Conservation (phyloP, 2,797 vertebrate species). For the Fistularia tabacaria region DNA sequence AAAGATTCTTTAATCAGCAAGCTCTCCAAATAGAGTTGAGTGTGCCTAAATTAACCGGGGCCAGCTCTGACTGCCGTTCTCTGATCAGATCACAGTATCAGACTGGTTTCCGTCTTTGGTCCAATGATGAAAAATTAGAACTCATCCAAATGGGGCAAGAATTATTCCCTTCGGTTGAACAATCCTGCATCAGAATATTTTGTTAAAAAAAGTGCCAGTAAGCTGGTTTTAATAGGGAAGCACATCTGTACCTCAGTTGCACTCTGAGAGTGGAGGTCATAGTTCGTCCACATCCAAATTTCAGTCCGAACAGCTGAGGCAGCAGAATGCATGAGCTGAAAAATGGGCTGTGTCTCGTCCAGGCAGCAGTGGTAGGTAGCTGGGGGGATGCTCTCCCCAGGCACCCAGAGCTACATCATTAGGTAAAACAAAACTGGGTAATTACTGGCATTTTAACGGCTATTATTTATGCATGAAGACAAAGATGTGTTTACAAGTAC, state of each 20-base stretch:
- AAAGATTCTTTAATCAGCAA: background rate
- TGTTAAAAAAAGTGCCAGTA: conserved; percentile 74
- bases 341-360: conserved; percentile 76
- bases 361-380: conserved; percentile 71
- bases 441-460: conserved; percentile 79
- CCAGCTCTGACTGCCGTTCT: conserved; percentile 19
- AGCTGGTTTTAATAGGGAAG: conserved; percentile 84
- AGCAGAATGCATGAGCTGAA: conserved; percentile 82
- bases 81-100: conserved; percentile 71
- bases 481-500: conserved; percentile 32
- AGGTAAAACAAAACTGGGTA: conserved; percentile 72
- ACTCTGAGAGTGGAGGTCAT: conserved; percentile 75
- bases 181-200: conserved; percentile 73
- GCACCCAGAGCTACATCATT: conserved; percentile 60
- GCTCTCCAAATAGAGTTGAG: background rate
- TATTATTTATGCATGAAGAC: conserved; percentile 77
- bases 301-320: conserved; percentile 84
- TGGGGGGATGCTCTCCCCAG: conserved; percentile 56
- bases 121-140: conserved; percentile 75
- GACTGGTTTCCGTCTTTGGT: conserved; percentile 66
- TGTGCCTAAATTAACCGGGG: background rate
- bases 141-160: conserved; percentile 73
- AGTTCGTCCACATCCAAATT: conserved; percentile 71
- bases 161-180: conserved; percentile 78
- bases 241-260: conserved; percentile 70